A percentile compares a stretch with the other conserved stretches of the same genome.
Evolutionary conservation across 2,113 vertebrate species (phyloP).

Genomic region (Camelus bactrianus): DNA sequence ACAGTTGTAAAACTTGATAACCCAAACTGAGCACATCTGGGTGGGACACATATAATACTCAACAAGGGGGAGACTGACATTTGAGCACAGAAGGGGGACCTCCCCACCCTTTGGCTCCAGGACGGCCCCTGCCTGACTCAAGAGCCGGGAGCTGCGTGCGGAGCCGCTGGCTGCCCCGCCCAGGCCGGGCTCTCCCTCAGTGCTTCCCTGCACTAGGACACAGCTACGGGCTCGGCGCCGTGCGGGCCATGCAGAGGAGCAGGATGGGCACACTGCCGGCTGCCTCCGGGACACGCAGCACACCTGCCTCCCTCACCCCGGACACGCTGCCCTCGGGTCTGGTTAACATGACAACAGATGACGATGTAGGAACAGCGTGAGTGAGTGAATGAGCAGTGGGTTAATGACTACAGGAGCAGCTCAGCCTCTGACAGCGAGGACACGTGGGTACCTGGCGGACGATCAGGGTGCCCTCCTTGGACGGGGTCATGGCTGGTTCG

Average conservation of each 20-base stretch:
- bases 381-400: conserved; percentile 89
- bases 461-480: conserved; percentile 98
- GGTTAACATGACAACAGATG: conserved; percentile 85
- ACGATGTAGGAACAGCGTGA: conserved; percentile 88
- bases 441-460: conserved; percentile 95
- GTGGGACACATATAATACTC: conserved; percentile 64
- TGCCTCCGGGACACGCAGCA: conserved; percentile 82
- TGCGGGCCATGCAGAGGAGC: conserved; percentile 85
- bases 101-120: not conserved
- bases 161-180: not conserved
- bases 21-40: conserved; percentile 64
- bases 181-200: conserved; percentile 29
- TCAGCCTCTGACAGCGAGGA: conserved; percentile 66
- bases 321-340: conserved; percentile 76
- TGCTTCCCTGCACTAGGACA: conserved; percentile 77
- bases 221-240: conserved; percentile 72
- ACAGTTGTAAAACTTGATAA: conserved; percentile 72
- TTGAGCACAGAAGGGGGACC: conserved; percentile 47
- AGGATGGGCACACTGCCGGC: conserved; percentile 76
- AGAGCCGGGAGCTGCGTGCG: conserved; percentile 10
- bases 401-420: conserved; percentile 87
- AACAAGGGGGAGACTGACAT: conserved; percentile 43
- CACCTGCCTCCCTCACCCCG: conserved; percentile 79
- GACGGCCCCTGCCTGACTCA: conserved; percentile 13
- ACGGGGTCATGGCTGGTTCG: conserved; percentile 95